phyloP scores from a whole-genome alignment of 2,113 vertebrate species.

The Pelvicachromis taeniatus region DNA sequence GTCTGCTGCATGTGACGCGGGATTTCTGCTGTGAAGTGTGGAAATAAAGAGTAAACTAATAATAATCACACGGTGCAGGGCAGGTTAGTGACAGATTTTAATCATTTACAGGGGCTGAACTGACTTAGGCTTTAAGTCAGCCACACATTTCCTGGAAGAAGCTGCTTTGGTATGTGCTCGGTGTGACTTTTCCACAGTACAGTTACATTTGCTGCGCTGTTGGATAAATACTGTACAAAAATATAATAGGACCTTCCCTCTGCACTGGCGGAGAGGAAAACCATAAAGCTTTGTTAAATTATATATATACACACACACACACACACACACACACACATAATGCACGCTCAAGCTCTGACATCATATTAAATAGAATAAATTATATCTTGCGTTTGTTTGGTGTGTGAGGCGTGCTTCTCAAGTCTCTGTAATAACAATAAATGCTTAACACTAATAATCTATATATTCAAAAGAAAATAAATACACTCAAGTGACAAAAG shows the following conservation, averaged over 20 bases:
- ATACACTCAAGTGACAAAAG: neutral
- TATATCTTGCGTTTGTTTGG: neutral
- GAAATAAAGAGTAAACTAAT: neutral
- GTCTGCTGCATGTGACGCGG: neutral
- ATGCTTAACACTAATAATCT: neutral
- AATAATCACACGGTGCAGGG: neutral
- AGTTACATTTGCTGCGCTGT: conserved; percentile 19
- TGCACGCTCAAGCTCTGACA: neutral
- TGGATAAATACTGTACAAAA: conserved; percentile 62
- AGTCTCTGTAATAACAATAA: neutral
- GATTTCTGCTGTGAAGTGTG: neutral
- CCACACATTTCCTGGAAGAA: neutral
- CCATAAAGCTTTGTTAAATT: neutral
- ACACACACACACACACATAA: neutral
- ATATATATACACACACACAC: neutral
- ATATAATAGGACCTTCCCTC: conserved; percentile 24
- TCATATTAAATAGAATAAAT: conserved; percentile 45
- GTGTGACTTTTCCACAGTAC: neutral
- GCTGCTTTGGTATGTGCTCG: conserved; percentile 20
- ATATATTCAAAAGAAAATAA: neutral
- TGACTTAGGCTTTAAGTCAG: conserved; percentile 2
- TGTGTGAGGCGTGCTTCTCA: neutral
- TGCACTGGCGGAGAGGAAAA: neutral
- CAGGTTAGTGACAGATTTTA: conserved; percentile 6
- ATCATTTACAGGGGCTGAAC: neutral